Evolutionary conservation across 2,888 invertebrate genomes (phyloP), one percentile per base, ranked within the genome.

Genomic region (Hypsopygia costalis): DNA sequence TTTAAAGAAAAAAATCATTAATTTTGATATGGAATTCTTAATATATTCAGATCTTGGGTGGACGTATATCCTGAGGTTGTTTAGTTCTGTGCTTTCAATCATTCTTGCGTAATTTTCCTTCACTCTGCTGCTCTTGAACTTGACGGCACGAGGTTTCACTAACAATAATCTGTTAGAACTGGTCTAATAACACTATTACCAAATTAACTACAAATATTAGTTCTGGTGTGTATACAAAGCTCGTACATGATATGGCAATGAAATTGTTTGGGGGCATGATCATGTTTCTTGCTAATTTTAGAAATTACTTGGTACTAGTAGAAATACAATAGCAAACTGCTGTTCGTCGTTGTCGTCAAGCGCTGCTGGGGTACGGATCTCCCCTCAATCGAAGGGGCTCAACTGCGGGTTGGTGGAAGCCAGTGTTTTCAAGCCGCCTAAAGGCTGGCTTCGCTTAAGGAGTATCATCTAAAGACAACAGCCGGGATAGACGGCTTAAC

Each of bases 1-100:
- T 28, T 39, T 39, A 25, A 39, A 39, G 16, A 9, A 33, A 20
- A 20, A 20, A 6, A 20, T 20, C 38, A 38, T 39, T 12, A 25
- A 3, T 28, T 39, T 39, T 0, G 33, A 20, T 1, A 39, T 20
- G 1, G 12, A 6, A 8, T 39, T 38, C 6, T 35, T 11, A 1
- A n/a, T 11, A 4, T 2, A 21, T 11, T 10, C 6, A 8, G 11
- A 1, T 35, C 11, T 35, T 8, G 11, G 11, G 6, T 25, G 16
- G 3, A 32, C 1, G 4, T n/a, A 16, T 20, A 31, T 11, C 11
- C 11, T 11, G 6, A 8, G 12, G 12, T 16, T 32, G 16, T 32
- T 32, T 8, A 32, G 3, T 4, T 8, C 6, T n/a, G 7, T 25
- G 6, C 6, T 25, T 25, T 1, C n/a, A 4, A 8, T 25, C 25